Base-by-base conservation (phyloP, 2,888 invertebrate species). In the Geophilus truncorum region DNA sequence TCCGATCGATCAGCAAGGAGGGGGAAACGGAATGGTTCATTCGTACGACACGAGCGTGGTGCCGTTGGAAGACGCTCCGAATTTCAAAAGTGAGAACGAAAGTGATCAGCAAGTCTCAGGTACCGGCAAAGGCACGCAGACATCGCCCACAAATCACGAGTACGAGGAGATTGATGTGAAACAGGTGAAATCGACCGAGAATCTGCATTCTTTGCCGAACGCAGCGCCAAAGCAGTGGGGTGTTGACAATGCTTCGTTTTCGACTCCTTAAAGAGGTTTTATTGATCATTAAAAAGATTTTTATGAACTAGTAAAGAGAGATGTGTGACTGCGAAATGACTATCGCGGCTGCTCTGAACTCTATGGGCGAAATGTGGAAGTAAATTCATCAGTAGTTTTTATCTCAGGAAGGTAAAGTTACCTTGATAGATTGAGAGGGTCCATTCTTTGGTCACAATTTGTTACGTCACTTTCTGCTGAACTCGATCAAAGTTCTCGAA, bases 41-140 rank as follows among this genome's bases (percentile, higher is more conserved):
- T 82, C 84, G 25, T 84, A 82, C 75, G 83, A 84, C 40, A 84
- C 84, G 30, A 84, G 84, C 75, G 83, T 84, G 21, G 83, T 84
- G 5, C 84, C 84, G 3, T 79, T 84, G 6, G 83, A 84, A 57
- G 84, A 84, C 32, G 82, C 80, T 3, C 79, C 79, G 7, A 78
- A 21, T 21, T 28, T 28, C 9, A 34, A 34, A 62, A 30, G 10
- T 3, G 79, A 79, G 21, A 32, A 18, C 18, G 62, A 79, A n/a
- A 62, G 3, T 0, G 79, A 62, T 12, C 28, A 21, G 28, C 18
- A n/a, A 28, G 32, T 30, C 1, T 23, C 23, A n/a, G 78, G 51
- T 9, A 36, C 21, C 18, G 18, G 28, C 45, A 36, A 36, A 32
- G 18, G 28, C 45, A 32, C 62, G 21, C 45, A 79, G 10, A 32